phyloP scores from a whole-genome alignment of 2,113 vertebrate genomes.

The Gallinago undulata region DNA sequence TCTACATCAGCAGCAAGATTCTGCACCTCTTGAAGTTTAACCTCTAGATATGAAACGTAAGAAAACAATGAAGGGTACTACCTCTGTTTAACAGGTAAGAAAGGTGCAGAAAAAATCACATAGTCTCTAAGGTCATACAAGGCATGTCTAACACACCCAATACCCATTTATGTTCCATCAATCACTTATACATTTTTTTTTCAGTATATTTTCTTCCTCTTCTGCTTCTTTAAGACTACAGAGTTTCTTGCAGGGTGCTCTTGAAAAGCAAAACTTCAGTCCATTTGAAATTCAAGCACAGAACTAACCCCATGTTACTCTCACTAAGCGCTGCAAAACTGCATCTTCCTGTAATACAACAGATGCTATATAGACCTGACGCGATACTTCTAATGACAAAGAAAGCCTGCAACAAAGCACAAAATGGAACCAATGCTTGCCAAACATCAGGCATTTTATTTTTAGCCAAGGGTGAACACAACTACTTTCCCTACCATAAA shows the following conservation, averaged over 20 bases:
- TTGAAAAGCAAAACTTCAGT: not conserved
- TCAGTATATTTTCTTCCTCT: not conserved
- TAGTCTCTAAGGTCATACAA: not conserved
- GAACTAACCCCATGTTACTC: not conserved
- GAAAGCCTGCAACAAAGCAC: not conserved
- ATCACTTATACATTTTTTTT: not conserved
- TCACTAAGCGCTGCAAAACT: not conserved
- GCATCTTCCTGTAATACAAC: not conserved
- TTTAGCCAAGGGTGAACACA: not conserved
- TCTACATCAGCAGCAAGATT: not conserved
- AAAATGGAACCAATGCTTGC: not conserved
- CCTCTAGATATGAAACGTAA: not conserved
- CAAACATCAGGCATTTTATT: not conserved
- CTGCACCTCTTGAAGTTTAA: not conserved
- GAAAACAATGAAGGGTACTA: not conserved
- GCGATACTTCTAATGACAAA: not conserved
- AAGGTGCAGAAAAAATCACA: not conserved
- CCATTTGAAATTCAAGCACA: not conserved
- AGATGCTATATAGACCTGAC: not conserved
- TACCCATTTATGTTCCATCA: not conserved
- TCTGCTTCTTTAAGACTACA: not conserved
- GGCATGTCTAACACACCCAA: not conserved
- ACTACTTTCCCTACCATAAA: not conserved
- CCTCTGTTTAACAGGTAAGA: not conserved
- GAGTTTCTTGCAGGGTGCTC: not conserved